Evolutionary conservation across 2,113 vertebrate genomes (phyloP).

Genomic region (Gulo gulo): DNA sequence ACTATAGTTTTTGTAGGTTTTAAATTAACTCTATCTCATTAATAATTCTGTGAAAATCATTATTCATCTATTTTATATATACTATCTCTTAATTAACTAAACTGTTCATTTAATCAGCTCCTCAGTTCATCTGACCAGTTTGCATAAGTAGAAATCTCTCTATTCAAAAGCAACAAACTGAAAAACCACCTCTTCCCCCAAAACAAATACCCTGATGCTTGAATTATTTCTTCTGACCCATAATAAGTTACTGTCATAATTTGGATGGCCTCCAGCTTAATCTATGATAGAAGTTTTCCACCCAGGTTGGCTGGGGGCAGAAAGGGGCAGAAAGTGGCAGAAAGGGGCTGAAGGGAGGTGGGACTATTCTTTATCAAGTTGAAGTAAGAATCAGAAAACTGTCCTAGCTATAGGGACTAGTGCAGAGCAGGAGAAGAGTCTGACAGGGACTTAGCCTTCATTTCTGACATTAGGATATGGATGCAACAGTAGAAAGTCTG

Average conservation of each 20-base stretch:
- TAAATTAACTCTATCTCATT: background rate
- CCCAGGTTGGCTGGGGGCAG: background rate
- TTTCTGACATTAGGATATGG: background rate
- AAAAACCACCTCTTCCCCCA: background rate
- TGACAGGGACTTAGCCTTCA: background rate
- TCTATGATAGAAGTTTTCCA: background rate
- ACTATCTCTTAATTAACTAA: background rate
- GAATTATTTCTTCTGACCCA: background rate
- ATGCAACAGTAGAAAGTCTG: background rate
- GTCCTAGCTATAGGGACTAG: background rate
- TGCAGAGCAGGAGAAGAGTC: background rate
- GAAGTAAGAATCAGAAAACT: background rate
- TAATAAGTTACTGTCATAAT: background rate
- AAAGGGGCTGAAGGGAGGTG: background rate
- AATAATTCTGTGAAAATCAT: background rate
- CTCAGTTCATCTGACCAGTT: background rate
- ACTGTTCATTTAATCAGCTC: background rate
- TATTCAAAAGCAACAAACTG: background rate
- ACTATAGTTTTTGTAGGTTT: background rate
- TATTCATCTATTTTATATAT: background rate
- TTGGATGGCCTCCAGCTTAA: background rate
- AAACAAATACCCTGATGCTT: background rate
- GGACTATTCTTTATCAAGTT: background rate
- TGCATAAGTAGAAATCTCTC: background rate
- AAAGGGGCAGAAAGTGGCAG: background rate